Conservation (phyloP, 2,113 vertebrate species). For the Phoenicopterus ruber region DNA sequence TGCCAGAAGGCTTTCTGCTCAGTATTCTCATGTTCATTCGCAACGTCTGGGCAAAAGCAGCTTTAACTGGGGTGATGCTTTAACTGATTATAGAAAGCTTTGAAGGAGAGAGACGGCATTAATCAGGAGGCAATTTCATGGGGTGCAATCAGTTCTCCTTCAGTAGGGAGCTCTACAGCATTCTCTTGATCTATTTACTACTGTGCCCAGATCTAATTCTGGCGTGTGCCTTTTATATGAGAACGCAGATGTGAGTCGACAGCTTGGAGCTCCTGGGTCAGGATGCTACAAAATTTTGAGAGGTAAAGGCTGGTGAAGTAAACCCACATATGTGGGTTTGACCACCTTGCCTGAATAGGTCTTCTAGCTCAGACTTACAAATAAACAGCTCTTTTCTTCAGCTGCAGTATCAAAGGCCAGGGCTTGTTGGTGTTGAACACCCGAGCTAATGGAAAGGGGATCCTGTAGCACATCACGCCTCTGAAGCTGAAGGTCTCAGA, state of each 20-base stretch:
- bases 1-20: neutral
- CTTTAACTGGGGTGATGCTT: neutral
- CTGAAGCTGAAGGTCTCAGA: neutral
- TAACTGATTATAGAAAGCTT: neutral
- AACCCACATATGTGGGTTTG: accelerated
- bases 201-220: neutral
- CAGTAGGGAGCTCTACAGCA: neutral
- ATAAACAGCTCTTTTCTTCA: neutral
- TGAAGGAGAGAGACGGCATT: neutral
- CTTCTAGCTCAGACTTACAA: neutral
- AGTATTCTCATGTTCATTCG: neutral
- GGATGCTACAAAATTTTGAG: neutral
- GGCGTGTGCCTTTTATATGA: neutral
- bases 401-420: neutral
- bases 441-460: neutral
- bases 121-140: neutral
- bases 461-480: neutral
- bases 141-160: neutral
- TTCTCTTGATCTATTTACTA: neutral
- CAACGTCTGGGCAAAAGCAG: neutral
- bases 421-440: neutral
- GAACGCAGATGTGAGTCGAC: neutral
- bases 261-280: neutral
- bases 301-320: neutral
- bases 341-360: neutral